Percentiles rank a stretch among this genome's conserved stretches.
Conservation (phyloP, 2,113 vertebrate genomes). For the Telmatochromis brachygnathus region DNA sequence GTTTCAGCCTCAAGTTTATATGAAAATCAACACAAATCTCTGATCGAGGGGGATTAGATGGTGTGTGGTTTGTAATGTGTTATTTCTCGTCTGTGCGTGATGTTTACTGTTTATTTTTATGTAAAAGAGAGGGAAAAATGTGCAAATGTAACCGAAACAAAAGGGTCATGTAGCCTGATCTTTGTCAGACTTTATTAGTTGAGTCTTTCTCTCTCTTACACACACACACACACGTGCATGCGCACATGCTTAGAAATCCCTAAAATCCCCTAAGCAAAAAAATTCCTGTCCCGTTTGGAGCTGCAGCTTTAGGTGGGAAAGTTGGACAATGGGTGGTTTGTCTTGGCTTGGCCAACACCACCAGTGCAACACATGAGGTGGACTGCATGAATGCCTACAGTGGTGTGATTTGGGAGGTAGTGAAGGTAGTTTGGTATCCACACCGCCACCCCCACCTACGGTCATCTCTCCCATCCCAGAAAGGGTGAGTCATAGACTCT, state of each 20-base stretch:
- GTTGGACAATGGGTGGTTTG: conserved; percentile 55
- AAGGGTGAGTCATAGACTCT: conserved; percentile 64
- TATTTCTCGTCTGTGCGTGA: background rate
- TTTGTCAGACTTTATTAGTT: background rate
- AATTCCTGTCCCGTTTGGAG: conserved; percentile 16
- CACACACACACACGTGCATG: background rate
- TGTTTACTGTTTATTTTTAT: background rate
- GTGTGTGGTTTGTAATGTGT: background rate
- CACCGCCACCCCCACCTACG: conserved; percentile 17
- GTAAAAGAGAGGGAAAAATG: background rate
- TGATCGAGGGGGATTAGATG: background rate
- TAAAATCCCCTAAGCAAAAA: conserved; percentile 46
- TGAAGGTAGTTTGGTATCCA: conserved; percentile 31
- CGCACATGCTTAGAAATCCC: background rate
- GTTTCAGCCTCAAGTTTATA: background rate
- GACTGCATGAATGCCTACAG: conserved; percentile 45
- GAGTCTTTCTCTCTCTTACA: background rate
- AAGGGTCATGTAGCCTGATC: background rate
- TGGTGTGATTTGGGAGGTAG: conserved; percentile 32
- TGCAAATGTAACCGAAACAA: background rate
- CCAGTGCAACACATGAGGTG: conserved; percentile 29
- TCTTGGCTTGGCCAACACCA: conserved; percentile 3
- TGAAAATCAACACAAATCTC: background rate
- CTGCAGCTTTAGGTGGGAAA: conserved; percentile 32
- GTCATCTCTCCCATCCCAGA: conserved; percentile 59